Conservation (phyloP, 2,113 vertebrate species). For the Murina feae region DNA sequence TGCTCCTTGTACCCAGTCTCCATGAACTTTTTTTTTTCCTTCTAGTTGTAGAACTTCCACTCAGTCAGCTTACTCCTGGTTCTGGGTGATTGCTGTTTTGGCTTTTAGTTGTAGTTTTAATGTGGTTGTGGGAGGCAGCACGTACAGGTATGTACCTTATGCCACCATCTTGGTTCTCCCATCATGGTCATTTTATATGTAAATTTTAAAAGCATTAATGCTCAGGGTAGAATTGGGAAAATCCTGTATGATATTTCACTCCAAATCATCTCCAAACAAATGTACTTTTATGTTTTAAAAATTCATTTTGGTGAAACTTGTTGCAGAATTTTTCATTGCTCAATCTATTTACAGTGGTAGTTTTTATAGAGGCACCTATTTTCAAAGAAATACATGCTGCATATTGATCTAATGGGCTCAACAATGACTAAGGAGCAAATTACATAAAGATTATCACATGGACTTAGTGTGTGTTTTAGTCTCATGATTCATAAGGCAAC, state of each 20-base stretch:
- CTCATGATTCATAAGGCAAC: constrained; percentile 79
- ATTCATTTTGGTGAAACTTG: constrained; percentile 65
- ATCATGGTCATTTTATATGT: not conserved
- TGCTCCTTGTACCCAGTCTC: too few species aligned
- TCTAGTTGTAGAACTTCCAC: too few species aligned
- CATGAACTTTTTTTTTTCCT: too few species aligned
- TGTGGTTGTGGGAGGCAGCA: too few species aligned
- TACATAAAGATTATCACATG: constrained; percentile 82
- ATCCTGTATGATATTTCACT: constrained; percentile 39
- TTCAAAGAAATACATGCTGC: constrained; percentile 80
- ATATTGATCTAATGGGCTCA: constrained; percentile 86
- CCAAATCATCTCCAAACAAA: constrained; percentile 60
- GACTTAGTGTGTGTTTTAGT: constrained; percentile 81
- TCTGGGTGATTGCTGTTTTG: too few species aligned
- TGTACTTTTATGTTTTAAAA: constrained; percentile 76
- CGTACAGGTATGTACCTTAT: too few species aligned
- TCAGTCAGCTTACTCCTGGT: too few species aligned
- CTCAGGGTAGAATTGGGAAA: constrained; percentile 47
- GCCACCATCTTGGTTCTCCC: too few species aligned
- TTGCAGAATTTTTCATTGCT: constrained; percentile 83
- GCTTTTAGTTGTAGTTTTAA: too few species aligned
- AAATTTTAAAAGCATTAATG: not conserved
- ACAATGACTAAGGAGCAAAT: constrained; percentile 88
- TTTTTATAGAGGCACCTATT: constrained; percentile 79
- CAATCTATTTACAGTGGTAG: constrained; percentile 76